Evolutionary conservation across 2,797 vertebrate species (phyloP).

Genomic region (Sebastes flavidus): DNA sequence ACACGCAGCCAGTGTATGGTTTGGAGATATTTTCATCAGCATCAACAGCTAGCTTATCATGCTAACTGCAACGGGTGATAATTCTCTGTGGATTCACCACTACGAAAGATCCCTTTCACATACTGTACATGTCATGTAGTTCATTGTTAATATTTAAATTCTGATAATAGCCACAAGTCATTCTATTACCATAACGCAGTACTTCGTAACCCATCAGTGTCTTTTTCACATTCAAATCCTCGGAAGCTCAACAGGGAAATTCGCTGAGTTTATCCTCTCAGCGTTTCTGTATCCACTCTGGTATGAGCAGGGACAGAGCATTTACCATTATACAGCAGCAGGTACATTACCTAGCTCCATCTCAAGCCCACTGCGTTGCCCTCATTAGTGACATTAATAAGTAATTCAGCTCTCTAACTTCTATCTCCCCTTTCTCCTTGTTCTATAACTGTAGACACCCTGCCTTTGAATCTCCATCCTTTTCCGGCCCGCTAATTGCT

Average conservation of each 20-base stretch:
- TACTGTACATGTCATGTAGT: not conserved
- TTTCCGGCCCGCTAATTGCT: slow-evolving; percentile 74
- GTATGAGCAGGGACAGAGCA: not conserved
- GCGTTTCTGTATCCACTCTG: slow-evolving; percentile 9
- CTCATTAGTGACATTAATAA: slow-evolving; percentile 77
- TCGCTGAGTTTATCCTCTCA: not conserved
- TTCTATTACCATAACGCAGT: not conserved
- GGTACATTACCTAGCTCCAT: slow-evolving; percentile 52
- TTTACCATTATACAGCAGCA: slow-evolving; percentile 50
- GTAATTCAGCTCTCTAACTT: slow-evolving; percentile 62
- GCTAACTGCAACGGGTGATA: not conserved
- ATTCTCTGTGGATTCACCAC: not conserved
- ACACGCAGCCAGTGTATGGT: not conserved
- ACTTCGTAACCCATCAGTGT: not conserved
- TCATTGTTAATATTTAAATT: not conserved
- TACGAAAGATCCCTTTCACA: not conserved
- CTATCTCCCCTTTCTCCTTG: slow-evolving; percentile 48
- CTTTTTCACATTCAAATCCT: not conserved
- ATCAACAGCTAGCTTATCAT: not conserved
- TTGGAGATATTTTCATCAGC: not conserved
- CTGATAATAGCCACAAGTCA: not conserved
- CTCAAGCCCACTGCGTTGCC: slow-evolving; percentile 36
- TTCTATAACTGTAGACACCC: slow-evolving; percentile 58
- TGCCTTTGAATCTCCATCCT: slow-evolving; percentile 67
- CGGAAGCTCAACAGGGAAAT: not conserved